These are phyloP conservation scores for Pantherophis guttatus DNA, from an alignment of 2,113 vertebrate genomes.

Conservation along the genomic window DNA sequence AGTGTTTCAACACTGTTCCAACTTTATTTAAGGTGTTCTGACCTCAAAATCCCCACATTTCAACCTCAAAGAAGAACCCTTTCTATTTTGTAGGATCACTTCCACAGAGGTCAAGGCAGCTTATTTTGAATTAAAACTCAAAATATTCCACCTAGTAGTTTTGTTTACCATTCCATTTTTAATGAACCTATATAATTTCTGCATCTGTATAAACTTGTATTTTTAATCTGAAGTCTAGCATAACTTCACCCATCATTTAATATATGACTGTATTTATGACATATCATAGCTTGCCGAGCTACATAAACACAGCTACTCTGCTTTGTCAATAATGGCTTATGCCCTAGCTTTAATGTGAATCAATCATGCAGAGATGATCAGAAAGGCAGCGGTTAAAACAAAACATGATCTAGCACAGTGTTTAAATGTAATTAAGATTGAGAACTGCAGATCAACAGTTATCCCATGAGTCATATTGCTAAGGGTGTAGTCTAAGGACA, in stretches of 20 bases:
- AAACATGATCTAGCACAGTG: background rate
- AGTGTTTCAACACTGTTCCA: background rate
- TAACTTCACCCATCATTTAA: background rate
- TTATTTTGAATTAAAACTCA: background rate
- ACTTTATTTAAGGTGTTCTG: background rate
- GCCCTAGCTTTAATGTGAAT: background rate
- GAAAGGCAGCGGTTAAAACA: background rate
- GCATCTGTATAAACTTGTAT: background rate
- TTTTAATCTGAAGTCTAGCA: background rate
- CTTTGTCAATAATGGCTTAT: background rate
- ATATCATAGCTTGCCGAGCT: background rate
- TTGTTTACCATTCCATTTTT: background rate
- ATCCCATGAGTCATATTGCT: background rate
- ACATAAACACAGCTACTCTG: background rate
- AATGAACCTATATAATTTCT: background rate
- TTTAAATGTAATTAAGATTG: background rate
- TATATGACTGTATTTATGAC: background rate
- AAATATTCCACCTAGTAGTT: background rate
- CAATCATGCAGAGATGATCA: background rate
- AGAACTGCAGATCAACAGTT: background rate
- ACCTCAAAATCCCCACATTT: background rate
- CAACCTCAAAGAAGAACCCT: background rate
- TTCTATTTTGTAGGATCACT: background rate
- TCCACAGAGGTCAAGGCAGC: background rate
- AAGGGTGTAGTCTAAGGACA: background rate